Evolutionary conservation across 53 echinoderm and acorn worm species (phyloP).

Genomic region (Crossaster papposus): DNA sequence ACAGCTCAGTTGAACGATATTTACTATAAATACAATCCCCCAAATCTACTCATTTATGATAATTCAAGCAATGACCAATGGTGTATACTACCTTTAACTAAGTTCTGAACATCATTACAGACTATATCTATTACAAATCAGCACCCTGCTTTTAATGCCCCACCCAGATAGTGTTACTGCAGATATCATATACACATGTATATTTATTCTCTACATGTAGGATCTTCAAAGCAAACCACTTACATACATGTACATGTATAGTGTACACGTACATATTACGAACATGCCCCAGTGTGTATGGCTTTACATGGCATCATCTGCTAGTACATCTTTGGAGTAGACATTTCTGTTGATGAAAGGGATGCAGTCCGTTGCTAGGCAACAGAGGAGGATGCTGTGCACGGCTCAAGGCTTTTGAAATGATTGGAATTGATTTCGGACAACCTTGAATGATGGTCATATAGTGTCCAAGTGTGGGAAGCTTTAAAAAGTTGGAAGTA

Average conservation of each 20-base stretch:
- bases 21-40: no score
- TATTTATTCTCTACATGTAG: no score
- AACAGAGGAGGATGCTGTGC: neutral
- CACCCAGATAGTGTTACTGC: neutral
- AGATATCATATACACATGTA: neutral
- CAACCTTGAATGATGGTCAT: neutral
- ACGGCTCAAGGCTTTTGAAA: neutral
- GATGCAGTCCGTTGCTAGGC: conserved; percentile 6
- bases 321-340: neutral
- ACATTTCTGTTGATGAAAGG: conserved; percentile 14
- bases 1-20: no score
- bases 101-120: no score
- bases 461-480: neutral
- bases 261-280: neutral
- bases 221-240: neutral
- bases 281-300: neutral
- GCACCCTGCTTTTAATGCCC: neutral
- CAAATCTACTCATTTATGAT: no score
- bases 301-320: neutral
- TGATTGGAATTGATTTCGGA: neutral
- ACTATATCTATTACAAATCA: neutral
- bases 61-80: no score
- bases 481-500: neutral
- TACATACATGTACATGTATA: conserved; percentile 11
- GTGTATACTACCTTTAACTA: no score